Conservation (phyloP, 2,113 vertebrate species). For the Lathamus discolor region DNA sequence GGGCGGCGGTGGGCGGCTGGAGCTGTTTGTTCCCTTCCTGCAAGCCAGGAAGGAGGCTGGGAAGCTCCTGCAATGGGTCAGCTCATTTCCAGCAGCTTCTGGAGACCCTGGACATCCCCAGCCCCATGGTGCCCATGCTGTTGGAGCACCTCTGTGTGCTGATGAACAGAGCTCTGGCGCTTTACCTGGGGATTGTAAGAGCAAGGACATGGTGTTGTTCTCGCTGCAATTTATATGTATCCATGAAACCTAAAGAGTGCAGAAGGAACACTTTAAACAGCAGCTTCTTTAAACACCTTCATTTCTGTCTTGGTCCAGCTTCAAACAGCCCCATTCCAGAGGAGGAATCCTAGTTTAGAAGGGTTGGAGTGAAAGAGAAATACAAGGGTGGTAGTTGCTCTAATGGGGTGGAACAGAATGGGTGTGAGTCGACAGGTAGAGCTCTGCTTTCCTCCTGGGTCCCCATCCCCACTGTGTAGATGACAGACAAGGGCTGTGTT, state of each 20-base stretch:
- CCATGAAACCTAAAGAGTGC: background rate
- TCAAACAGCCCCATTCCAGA: background rate
- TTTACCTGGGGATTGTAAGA: fast-evolving
- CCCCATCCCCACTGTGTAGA: background rate
- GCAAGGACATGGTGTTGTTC: background rate
- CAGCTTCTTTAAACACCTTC: background rate
- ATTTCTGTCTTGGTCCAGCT: background rate
- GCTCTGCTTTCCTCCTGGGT: background rate
- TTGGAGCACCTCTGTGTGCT: background rate
- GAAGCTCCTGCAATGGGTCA: background rate
- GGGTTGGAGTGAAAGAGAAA: background rate
- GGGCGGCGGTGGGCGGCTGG: background rate
- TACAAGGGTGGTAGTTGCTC: background rate
- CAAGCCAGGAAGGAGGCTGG: background rate
- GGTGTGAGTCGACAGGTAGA: background rate
- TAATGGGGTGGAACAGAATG: background rate
- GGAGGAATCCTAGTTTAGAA: background rate
- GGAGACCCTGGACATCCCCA: background rate
- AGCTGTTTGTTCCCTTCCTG: background rate
- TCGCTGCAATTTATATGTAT: background rate
- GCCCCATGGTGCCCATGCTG: fast-evolving
- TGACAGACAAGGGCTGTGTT: no score
- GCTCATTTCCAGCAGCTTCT: background rate
- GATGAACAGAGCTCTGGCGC: background rate
- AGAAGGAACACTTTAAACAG: background rate